phyloP scores from a whole-genome alignment of 2,888 invertebrate genomes.

The Exocentrus adspersus region DNA sequence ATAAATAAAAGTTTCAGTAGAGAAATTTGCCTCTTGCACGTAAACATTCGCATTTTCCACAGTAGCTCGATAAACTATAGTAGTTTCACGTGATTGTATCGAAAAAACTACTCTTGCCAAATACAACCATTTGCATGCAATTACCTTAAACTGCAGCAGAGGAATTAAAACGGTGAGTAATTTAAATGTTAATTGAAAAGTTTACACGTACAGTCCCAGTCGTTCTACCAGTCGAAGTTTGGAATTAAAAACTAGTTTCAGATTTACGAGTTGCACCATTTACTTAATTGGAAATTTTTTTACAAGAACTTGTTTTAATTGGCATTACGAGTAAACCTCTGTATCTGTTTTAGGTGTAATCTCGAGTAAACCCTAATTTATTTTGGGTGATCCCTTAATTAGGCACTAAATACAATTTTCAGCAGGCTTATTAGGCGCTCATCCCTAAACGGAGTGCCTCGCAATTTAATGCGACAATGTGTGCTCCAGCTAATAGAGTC shows the following conservation, averaged over 20 bases:
- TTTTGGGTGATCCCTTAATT: too few relatives aligned
- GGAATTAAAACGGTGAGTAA: background rate
- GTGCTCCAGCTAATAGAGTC: background rate
- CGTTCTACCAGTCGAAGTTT: constrained; percentile 12
- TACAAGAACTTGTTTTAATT: too few relatives aligned
- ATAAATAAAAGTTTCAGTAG: too few relatives aligned
- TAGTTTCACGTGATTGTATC: too few relatives aligned
- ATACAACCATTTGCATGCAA: background rate
- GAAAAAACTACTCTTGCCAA: background rate
- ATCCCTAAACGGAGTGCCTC: background rate
- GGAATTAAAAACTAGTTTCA: constrained; percentile 15
- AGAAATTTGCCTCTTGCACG: too few relatives aligned
- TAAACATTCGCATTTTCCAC: too few relatives aligned
- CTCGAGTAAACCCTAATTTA: too few relatives aligned
- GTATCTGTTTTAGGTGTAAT: too few relatives aligned
- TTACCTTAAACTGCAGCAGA: background rate
- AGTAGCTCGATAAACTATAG: too few relatives aligned
- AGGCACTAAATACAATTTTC: too few relatives aligned
- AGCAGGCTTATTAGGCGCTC: background rate
- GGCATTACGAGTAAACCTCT: too few relatives aligned
- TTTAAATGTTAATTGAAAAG: constrained; percentile 17
- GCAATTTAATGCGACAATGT: background rate
- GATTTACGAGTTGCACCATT: constrained; percentile 27
- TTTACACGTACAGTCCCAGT: background rate
- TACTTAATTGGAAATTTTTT: too few relatives aligned